Conservation (phyloP, 2,113 vertebrate species). For the Psammodynastes pulverulentus region DNA sequence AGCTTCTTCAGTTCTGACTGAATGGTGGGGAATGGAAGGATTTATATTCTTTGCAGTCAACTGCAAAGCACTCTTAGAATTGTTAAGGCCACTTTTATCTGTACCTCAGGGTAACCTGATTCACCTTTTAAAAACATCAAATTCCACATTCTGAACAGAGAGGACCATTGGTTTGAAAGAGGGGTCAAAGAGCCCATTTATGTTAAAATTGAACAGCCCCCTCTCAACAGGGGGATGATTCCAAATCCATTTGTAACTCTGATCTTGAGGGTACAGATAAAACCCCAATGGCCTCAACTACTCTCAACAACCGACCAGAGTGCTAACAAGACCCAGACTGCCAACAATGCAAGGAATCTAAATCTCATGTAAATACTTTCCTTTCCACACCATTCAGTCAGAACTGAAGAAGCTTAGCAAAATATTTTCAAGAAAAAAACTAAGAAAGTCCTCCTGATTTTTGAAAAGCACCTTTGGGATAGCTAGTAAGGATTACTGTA, state of each 20-base stretch:
- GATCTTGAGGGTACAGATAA: background rate
- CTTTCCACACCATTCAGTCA: background rate
- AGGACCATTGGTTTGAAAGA: background rate
- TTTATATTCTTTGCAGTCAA: background rate
- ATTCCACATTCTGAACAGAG: background rate
- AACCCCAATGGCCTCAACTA: background rate
- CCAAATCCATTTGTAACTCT: background rate
- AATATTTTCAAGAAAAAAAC: background rate
- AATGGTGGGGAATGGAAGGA: background rate
- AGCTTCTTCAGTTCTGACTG: background rate
- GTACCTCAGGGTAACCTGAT: background rate
- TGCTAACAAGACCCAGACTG: too few relatives aligned
- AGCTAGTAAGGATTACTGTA: background rate
- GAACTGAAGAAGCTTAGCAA: background rate
- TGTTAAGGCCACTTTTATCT: background rate
- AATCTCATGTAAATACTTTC: too few relatives aligned
- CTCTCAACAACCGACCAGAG: background rate
- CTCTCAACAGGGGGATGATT: background rate
- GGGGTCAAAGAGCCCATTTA: background rate
- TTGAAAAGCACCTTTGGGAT: background rate
- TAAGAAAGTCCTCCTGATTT: background rate
- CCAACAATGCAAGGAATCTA: background rate
- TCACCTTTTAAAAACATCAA: background rate
- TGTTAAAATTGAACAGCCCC: background rate
- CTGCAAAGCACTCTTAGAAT: background rate